Percentiles rank a stretch among this genome's conserved stretches.
phyloP scores from a whole-genome alignment of 2,797 vertebrate genomes.

The Clarias platycephalus region DNA sequence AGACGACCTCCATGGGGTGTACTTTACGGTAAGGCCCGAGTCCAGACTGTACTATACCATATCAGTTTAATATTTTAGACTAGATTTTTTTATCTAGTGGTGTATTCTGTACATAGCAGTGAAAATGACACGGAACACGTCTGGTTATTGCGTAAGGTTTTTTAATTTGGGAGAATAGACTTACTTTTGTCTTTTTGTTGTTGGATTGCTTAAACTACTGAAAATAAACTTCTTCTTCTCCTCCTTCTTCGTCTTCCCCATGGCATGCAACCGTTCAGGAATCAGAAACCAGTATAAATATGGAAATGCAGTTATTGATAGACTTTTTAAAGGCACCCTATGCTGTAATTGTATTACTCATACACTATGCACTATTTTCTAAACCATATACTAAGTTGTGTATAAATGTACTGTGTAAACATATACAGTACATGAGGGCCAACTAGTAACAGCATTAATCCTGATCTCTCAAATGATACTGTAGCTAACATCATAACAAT shows the following conservation, averaged over 20 bases:
- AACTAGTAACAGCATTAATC: not conserved
- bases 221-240: not conserved
- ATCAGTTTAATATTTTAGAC: not conserved
- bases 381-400: not conserved
- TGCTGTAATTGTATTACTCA: not conserved
- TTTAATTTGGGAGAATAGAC: not conserved
- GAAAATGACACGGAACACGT: not conserved
- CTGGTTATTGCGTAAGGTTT: not conserved
- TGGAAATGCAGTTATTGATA: not conserved
- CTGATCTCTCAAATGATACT: not conserved
- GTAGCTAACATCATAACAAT: not conserved
- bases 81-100: not conserved
- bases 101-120: not conserved
- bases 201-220: not conserved
- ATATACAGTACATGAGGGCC: not conserved
- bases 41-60: not conserved
- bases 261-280: not conserved
- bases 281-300: not conserved
- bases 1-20: conserved; percentile 45
- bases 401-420: not conserved
- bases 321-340: not conserved
- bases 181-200: not conserved
- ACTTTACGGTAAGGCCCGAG: conserved; percentile 44
- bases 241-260: not conserved
- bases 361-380: not conserved